These are phyloP conservation scores for Microctenopoma stevenorrisi DNA, from an alignment of 2,797 vertebrate genomes.

Conservation along the genomic window DNA sequence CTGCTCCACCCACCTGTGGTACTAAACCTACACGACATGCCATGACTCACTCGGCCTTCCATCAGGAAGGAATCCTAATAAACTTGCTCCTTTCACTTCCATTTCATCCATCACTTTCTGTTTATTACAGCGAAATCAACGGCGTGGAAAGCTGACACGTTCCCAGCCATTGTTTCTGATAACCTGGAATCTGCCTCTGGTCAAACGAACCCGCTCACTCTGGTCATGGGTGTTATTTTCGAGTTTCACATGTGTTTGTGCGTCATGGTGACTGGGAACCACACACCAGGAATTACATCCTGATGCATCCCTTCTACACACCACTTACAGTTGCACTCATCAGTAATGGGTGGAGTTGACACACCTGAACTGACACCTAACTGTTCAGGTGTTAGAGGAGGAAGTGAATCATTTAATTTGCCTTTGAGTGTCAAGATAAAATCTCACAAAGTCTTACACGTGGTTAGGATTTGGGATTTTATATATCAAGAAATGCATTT, in stretches of 20 bases:
- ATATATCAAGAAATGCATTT: conserved; percentile 3
- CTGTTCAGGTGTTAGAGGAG: conserved; percentile 48
- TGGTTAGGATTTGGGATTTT: conserved; percentile 5
- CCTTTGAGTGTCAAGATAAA: conserved; percentile 23
- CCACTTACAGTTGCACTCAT: conserved; percentile 26
- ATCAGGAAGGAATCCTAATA: conserved; percentile 77
- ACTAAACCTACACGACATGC: conserved; percentile 42
- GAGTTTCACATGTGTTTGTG: conserved; percentile 34
- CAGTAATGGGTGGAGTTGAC: neutral
- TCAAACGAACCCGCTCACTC: conserved; percentile 54
- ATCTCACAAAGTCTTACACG: neutral
- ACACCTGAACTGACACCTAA: conserved; percentile 29
- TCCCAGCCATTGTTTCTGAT: conserved; percentile 70
- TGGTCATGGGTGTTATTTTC: conserved; percentile 48
- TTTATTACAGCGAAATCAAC: conserved; percentile 67
- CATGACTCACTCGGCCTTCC: conserved; percentile 68
- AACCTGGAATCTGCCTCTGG: conserved; percentile 75
- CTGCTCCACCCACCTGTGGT: conserved; percentile 73
- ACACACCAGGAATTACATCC: conserved; percentile 16
- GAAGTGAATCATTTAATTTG: conserved; percentile 50
- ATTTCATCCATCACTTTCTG: conserved; percentile 75
- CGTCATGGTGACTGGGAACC: conserved; percentile 34
- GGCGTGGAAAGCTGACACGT: conserved; percentile 79
- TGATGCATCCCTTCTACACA: neutral
- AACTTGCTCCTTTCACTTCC: conserved; percentile 82